Evolutionary conservation across 2,113 vertebrate species (phyloP).

Genomic region (Uria aalge): DNA sequence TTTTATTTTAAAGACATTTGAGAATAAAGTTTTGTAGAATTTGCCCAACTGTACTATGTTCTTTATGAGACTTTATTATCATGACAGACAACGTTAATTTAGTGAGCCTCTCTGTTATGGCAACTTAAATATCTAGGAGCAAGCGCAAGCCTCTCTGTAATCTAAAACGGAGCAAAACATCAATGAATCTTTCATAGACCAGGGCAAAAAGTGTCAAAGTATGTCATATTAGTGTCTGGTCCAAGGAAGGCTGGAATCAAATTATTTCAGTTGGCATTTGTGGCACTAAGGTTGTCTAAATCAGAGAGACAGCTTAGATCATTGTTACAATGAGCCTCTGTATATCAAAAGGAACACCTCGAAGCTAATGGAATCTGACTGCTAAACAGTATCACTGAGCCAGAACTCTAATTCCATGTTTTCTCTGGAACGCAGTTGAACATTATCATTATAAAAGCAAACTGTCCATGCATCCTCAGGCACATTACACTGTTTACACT

Average conservation of each 20-base stretch:
- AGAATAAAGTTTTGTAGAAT: neutral
- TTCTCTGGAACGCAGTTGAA: neutral
- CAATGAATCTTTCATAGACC: neutral
- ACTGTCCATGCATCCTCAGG: conserved; percentile 24
- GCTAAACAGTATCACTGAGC: conserved; percentile 19
- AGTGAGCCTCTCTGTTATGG: neutral
- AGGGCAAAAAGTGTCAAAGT: neutral
- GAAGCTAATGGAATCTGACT: conserved; percentile 52
- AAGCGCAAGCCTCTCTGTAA: neutral
- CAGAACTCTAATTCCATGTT: conserved; percentile 44
- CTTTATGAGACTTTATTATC: neutral
- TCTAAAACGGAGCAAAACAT: neutral
- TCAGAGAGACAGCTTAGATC: neutral
- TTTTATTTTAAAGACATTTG: neutral
- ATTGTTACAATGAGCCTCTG: conserved; percentile 18
- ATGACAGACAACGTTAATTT: neutral
- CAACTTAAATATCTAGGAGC: neutral
- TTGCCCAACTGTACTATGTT: neutral
- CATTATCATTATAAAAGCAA: conserved; percentile 36
- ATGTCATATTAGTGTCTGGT: neutral
- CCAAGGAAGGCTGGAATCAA: neutral
- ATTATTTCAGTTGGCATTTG: conserved; percentile 9
- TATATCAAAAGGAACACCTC: conserved; percentile 29
- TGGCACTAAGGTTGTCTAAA: neutral
- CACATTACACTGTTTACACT: neutral